Evolutionary conservation across 92 coral and sea anemone genomes (phyloP).

Genomic region (Zoanthus solanderi): DNA sequence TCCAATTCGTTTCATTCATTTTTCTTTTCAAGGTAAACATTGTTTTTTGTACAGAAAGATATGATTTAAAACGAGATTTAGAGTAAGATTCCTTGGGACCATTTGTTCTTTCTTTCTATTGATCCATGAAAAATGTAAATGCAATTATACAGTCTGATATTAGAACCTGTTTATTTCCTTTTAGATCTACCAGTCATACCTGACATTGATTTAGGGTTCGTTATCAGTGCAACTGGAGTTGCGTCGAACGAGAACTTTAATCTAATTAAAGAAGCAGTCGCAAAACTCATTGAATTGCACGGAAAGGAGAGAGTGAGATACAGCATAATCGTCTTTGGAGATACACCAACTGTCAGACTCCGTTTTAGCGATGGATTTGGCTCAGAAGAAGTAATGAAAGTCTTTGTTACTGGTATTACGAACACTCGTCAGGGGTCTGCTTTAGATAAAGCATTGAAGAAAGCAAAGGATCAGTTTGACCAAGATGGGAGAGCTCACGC

Average conservation of each 20-base stretch:
- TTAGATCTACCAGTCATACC: conserved; percentile 37
- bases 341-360: conserved; percentile 47
- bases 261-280: conserved; percentile 29
- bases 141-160: neutral
- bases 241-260: conserved; percentile 37
- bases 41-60: neutral
- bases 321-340: conserved; percentile 53
- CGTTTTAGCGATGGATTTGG: conserved; percentile 48
- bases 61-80: neutral
- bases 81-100: too few species aligned
- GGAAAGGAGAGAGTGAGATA: conserved; percentile 48
- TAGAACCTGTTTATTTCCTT: neutral
- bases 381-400: conserved; percentile 59
- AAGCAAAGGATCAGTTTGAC: conserved; percentile 43
- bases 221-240: conserved; percentile 51
- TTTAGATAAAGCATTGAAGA: conserved; percentile 53
- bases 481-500: conserved; percentile 32
- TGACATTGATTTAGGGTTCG: conserved; percentile 57
- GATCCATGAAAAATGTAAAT: too few species aligned
- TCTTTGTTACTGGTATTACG: conserved; percentile 60
- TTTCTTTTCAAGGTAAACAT: too few species aligned
- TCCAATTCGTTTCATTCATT: too few species aligned
- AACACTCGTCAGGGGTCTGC: conserved; percentile 67
- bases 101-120: too few species aligned
- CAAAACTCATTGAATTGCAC: conserved; percentile 46